Percentiles rank a stretch among this genome's conserved stretches.
Conservation (phyloP, 92 coral and sea anemone genomes). For the Heliopora coerulea region DNA sequence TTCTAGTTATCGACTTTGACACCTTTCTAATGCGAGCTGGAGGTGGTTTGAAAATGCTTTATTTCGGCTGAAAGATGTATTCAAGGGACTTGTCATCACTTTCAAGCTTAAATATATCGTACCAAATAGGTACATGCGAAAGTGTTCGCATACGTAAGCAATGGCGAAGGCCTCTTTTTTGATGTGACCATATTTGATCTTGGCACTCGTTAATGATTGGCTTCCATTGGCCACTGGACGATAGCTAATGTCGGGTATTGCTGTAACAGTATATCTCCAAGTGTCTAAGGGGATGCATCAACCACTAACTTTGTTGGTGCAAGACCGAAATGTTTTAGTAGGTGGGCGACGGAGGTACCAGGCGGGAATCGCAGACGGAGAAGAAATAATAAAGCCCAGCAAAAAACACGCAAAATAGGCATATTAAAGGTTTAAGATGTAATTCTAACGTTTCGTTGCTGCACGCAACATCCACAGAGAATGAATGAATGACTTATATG, state of each 20-base stretch:
- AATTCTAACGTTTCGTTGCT: no score
- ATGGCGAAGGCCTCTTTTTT: constrained; percentile 19
- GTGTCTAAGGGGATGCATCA: constrained; percentile 54
- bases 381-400: no score
- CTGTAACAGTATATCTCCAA: constrained; percentile 52
- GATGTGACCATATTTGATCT: constrained; percentile 36
- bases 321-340: no score
- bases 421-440: no score
- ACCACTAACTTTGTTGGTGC: constrained; percentile 47
- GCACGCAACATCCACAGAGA: no score
- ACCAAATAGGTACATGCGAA: constrained; percentile 50
- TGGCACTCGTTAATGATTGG: constrained; percentile 15
- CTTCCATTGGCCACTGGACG: constrained; percentile 44
- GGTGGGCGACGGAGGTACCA: no score
- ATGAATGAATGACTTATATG: no score
- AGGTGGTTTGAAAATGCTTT: constrained; percentile 32
- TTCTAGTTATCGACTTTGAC: constrained; percentile 51
- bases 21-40: constrained; percentile 45
- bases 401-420: no score
- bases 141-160: constrained; percentile 54
- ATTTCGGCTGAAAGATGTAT: no score
- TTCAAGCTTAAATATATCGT: constrained; percentile 49
- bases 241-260: constrained; percentile 33
- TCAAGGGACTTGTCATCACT: constrained; percentile 50
- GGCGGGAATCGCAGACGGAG: no score